Base-by-base conservation (phyloP, 1,140 invertebrate species). In the Drosophila trapezifrons region DNA sequence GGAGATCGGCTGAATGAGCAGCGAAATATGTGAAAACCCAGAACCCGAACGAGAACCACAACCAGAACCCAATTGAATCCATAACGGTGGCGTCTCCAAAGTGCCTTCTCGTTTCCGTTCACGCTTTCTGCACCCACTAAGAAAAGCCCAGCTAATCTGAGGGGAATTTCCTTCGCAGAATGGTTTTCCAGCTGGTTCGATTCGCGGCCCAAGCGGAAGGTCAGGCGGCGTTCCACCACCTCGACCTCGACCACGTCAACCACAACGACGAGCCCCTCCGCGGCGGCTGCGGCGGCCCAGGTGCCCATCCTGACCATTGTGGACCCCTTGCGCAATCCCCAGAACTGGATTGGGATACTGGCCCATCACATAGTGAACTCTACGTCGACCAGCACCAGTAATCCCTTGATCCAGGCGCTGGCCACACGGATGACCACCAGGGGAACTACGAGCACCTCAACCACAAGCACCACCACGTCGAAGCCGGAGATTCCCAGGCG, bases 101-200 rank as follows among this genome's bases (percentile, higher is more conserved):
- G 64, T 15, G 47, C 18, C 35, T 43, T 43, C 65, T 65, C 35
- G 47, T 35, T 64, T 42, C 17, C 40, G 27, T 67, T 71, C 57
- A 60, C 73, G 55, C 65, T 80, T 71, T 77, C 65, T 74, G 60
- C 67, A 38, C 13, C 9, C 15, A 22, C n/a, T n/a, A n/a, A 64
- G 18, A 17, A 35, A 62, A n/a, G 17, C 58, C 10, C 43, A 10
- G 10, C 22, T 35, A 63, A 59, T 22, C 37, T 58, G 9, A 13
- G 27, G 20, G 22, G 18, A 45, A 55, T 52, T 43, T 55, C 42
- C 58, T n/a, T 20, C 32, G 5, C 54, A 92, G 91, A 82, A 67
- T 92, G 91, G 91, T 91, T 92, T 56, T 72, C 76, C 54, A 72
- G 79, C 74, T 92, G 91, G 91, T 92, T 92, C 75, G 85, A 90